Conservation (phyloP, 2,797 vertebrate species). For the Aldrovandia affinis region DNA sequence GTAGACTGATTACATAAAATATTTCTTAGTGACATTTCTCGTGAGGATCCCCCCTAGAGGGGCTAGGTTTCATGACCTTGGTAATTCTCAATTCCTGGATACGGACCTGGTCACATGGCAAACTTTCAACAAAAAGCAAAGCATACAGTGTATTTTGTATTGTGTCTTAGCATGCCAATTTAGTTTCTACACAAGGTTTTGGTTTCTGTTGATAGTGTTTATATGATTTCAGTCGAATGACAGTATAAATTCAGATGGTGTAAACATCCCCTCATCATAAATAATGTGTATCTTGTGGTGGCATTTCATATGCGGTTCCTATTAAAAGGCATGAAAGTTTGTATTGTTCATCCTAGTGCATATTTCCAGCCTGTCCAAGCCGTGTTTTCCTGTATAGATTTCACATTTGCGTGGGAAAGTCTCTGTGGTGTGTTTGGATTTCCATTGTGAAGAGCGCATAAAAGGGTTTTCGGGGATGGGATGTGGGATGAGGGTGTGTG, state of each 20-base stretch:
- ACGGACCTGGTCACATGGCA: too few species aligned
- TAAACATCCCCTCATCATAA: neutral
- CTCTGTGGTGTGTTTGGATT: conserved; percentile 79
- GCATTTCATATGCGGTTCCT: neutral
- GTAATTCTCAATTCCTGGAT: too few species aligned
- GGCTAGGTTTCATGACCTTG: too few species aligned
- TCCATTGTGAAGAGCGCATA: conserved; percentile 80
- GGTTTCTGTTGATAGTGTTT: neutral
- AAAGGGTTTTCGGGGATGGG: conserved; percentile 72
- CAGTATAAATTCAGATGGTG: neutral
- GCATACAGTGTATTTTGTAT: neutral
- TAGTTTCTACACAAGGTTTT: neutral
- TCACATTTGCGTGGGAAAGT: conserved; percentile 81
- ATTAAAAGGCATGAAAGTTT: conserved; percentile 67
- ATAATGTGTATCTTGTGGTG: neutral
- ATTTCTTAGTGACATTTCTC: too few species aligned
- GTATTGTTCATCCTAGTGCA: conserved; percentile 60
- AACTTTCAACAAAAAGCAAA: neutral
- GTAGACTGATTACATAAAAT: too few species aligned
- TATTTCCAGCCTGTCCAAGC: conserved; percentile 67
- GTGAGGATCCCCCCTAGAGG: too few species aligned
- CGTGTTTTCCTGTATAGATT: conserved; percentile 77
- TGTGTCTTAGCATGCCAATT: too few species aligned
- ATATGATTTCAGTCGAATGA: neutral
- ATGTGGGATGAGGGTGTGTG: conserved; percentile 73